Conservation (phyloP, 2,113 vertebrate genomes). For the Erythrocercus mccallii region DNA sequence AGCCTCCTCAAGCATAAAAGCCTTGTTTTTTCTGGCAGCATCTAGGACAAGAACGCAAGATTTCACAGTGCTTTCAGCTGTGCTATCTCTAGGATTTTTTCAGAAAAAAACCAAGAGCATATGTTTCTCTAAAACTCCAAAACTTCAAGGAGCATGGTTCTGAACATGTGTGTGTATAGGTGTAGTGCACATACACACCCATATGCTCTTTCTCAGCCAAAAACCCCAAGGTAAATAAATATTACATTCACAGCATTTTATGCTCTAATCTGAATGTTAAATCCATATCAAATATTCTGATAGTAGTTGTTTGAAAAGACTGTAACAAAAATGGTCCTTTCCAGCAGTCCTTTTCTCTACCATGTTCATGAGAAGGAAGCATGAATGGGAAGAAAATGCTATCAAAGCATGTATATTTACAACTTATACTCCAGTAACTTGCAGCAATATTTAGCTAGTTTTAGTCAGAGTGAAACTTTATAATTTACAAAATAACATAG, state of each 20-base stretch:
- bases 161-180: not conserved
- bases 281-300: not conserved
- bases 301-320: not conserved
- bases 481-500: not conserved
- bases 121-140: not conserved
- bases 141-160: not conserved
- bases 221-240: not conserved
- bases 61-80: conserved; percentile 13
- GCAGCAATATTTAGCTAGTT: not conserved
- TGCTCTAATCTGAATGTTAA: not conserved
- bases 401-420: not conserved
- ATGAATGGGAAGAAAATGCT: not conserved
- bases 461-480: not conserved
- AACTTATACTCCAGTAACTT: not conserved
- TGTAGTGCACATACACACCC: not conserved
- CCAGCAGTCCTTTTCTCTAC: not conserved
- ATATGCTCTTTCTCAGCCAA: not conserved
- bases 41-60: not conserved
- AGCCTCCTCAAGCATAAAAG: conserved; percentile 32
- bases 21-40: conserved; percentile 51
- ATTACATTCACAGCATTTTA: not conserved
- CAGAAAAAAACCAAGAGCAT: not conserved
- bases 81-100: conserved; percentile 35
- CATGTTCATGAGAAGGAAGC: not conserved
- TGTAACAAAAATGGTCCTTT: not conserved